phyloP scores from a whole-genome alignment of 2,113 vertebrate species.

The Grammomys surdaster region DNA sequence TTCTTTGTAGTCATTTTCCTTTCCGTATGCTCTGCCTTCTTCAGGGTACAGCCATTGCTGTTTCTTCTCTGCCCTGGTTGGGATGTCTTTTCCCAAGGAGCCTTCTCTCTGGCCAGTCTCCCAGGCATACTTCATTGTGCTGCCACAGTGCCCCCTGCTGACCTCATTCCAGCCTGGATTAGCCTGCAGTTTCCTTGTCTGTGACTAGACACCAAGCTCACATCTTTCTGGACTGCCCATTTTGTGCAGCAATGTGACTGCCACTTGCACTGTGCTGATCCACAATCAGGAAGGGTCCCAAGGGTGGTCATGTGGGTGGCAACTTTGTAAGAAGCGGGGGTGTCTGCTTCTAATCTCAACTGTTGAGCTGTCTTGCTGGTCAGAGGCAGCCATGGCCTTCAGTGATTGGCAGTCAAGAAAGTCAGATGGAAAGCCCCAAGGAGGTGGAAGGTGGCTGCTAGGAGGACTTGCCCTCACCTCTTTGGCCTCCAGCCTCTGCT shows the following conservation, averaged over 20 bases:
- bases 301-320: not conserved
- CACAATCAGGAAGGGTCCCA: not conserved
- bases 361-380: not conserved
- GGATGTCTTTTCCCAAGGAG: not conserved
- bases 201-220: not conserved
- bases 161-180: not conserved
- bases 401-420: not conserved
- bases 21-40: not conserved
- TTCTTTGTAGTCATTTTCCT: not conserved
- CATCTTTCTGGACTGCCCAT: not conserved
- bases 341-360: not conserved
- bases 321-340: not conserved
- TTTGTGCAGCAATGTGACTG: not conserved
- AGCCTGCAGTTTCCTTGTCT: not conserved
- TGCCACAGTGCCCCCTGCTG: slow-evolving; percentile 48
- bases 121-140: not conserved
- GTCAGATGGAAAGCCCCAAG: not conserved
- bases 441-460: not conserved
- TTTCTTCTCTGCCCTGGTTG: not conserved
- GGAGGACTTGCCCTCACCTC: not conserved
- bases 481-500: not conserved
- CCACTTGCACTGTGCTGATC: not conserved
- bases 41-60: no score
- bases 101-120: not conserved
- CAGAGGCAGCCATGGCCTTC: not conserved